Evolutionary conservation across 1,140 invertebrate species (phyloP).

Genomic region (Campodea augens): DNA sequence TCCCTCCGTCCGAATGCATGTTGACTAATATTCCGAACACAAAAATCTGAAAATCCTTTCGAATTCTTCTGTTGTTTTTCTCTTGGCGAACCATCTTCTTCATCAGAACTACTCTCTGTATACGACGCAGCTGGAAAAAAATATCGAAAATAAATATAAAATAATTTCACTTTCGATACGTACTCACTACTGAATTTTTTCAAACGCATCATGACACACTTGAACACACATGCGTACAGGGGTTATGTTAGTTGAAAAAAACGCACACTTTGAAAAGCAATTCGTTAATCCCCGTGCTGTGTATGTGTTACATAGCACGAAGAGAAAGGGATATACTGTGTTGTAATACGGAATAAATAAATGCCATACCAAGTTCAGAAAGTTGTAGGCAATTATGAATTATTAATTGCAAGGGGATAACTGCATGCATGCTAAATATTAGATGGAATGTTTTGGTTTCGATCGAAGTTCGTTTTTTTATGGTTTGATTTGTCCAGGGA

Average conservation of each 20-base stretch:
- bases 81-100: slow-evolving; percentile 63
- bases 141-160: slow-evolving; percentile 8
- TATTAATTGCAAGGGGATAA: too few relatives aligned
- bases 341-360: too few relatives aligned
- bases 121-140: slow-evolving; percentile 46
- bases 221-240: background rate
- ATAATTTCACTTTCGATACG: background rate
- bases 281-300: too few relatives aligned
- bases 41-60: slow-evolving; percentile 65
- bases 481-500: too few relatives aligned
- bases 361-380: too few relatives aligned
- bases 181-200: background rate
- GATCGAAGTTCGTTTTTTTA: too few relatives aligned
- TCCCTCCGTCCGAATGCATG: slow-evolving; percentile 83
- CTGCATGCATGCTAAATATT: too few relatives aligned
- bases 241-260: background rate
- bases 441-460: too few relatives aligned
- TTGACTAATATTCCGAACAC: slow-evolving; percentile 77
- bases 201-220: slow-evolving; percentile 5
- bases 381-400: too few relatives aligned
- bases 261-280: too few relatives aligned
- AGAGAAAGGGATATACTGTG: too few relatives aligned
- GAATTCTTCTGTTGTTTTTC: slow-evolving; percentile 69
- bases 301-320: too few relatives aligned
- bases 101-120: slow-evolving; percentile 70